Evolutionary conservation across 2,113 vertebrate species (phyloP), one percentile per base, ranked within the genome.

Genomic region (Rutilus rutilus): DNA sequence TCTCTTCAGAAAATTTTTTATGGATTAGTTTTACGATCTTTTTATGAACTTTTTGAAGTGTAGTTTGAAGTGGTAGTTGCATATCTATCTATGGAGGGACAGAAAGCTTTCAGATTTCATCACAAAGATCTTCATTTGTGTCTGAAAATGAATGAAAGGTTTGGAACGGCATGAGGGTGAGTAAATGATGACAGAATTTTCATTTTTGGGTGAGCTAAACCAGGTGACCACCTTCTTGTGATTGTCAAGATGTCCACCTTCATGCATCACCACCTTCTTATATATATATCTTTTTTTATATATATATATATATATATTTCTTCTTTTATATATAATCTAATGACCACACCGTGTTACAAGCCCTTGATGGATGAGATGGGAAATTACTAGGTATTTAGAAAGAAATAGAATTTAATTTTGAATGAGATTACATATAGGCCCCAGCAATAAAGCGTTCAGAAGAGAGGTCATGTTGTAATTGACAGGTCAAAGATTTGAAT

Each of bases 391-490:
- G 59, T 15, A 25, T 69, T 88, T 19, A 85, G 0, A 10, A 42
- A 73, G 4, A 62, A 78, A 78, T 15, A 33, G 11, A 25, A 60
- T 42, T 62, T 30, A 0, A 25, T 57, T 81, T 75, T 65, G 71
- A 64, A 10, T 23, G 52, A 75, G 62, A 71, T 84, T 84, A 84
- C 82, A 5, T 62, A 42, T n/a, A 71, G 47, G 27, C 36, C 59
- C 62, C 21, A 82, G 75, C 52, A 25, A 21, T 21, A 74, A 1
- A 57, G 52, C 57, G n/a, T 47, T 76, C 33, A 59, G 36, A 64
- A 71, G 8, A 23, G n/a, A 78, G 33, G 21, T 47, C 14, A 52
- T 47, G 71, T 47, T 80, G 17, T 30, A 27, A 6, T 10, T 42
- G 7, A 27, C 30, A 42, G 45, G 39, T 45, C 14, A 4, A 75